Evolutionary conservation across 2,113 vertebrate genomes (phyloP).

Genomic region (Okapia johnstoni): DNA sequence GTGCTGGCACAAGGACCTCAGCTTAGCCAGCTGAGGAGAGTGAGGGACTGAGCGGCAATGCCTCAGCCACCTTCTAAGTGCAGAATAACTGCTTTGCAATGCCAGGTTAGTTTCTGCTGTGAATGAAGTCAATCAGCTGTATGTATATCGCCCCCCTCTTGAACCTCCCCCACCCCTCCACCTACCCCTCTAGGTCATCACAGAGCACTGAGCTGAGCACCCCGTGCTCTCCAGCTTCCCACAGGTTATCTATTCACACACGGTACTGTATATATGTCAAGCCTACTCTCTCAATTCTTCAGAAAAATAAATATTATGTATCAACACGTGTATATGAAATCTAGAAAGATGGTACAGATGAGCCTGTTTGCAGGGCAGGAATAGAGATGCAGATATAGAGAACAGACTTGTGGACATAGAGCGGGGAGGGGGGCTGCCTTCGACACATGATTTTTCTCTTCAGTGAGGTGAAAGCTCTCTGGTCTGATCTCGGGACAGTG

Average conservation of each 20-base stretch:
- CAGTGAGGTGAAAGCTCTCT: neutral
- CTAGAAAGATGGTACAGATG: neutral
- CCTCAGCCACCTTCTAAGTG: neutral
- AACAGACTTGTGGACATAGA: neutral
- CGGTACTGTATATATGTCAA: neutral
- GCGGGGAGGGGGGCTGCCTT: rapidly evolving
- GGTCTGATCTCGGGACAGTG: neutral
- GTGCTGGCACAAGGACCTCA: neutral
- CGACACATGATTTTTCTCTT: neutral
- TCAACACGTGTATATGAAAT: neutral
- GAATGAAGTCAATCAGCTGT: neutral
- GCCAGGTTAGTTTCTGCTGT: neutral
- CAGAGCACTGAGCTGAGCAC: neutral
- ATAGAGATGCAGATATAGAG: neutral
- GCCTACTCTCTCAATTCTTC: neutral
- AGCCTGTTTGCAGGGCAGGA: neutral
- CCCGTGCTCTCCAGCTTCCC: neutral
- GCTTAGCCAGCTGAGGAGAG: neutral
- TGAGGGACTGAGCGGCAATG: neutral
- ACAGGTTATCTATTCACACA: neutral
- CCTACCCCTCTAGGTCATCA: neutral
- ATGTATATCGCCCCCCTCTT: neutral
- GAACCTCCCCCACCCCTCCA: no score
- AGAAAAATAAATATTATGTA: neutral
- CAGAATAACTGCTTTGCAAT: neutral